These are phyloP conservation scores for Amniataba percoides DNA, from an alignment of 2,797 vertebrate genomes.

Conservation along the genomic window DNA sequence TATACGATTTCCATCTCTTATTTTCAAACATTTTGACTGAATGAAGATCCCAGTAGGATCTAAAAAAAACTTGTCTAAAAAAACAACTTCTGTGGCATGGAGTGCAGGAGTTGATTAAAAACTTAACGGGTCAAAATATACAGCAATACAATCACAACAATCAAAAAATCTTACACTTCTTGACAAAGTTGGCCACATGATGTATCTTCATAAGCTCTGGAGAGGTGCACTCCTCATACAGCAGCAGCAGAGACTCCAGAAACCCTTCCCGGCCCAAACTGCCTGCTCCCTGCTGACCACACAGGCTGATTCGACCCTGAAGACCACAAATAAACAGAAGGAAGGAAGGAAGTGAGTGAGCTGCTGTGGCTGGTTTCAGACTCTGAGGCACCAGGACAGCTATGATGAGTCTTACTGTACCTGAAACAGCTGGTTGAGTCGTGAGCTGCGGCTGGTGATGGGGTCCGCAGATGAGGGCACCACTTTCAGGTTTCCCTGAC, in stretches of 20 bases:
- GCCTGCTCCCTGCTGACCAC: constrained; percentile 85
- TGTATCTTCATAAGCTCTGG: constrained; percentile 93
- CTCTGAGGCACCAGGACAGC: too few relatives aligned
- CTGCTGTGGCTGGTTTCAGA: background rate
- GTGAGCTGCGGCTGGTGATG: constrained; percentile 89
- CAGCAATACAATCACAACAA: background rate
- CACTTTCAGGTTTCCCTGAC: constrained; percentile 77
- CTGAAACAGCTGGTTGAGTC: constrained; percentile 94
- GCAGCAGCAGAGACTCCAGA: constrained; percentile 91
- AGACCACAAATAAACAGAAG: constrained; percentile 27
- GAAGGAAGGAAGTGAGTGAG: constrained; percentile 43
- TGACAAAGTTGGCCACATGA: constrained; percentile 92
- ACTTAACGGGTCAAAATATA: too few relatives aligned
- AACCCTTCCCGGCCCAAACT: constrained; percentile 92
- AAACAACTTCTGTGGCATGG: too few relatives aligned
- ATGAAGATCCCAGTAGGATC: too few relatives aligned
- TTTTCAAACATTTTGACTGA: too few relatives aligned
- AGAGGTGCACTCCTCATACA: constrained; percentile 93
- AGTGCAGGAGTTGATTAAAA: too few relatives aligned
- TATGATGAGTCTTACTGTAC: constrained; percentile 73
- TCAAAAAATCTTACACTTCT: constrained; percentile 88
- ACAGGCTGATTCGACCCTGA: constrained; percentile 81
- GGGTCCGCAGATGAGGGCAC: constrained; percentile 81
- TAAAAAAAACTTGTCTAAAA: too few relatives aligned
- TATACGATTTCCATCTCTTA: too few relatives aligned